Base-by-base conservation (phyloP, 2,888 invertebrate species). In the Argyresthia albistria region DNA sequence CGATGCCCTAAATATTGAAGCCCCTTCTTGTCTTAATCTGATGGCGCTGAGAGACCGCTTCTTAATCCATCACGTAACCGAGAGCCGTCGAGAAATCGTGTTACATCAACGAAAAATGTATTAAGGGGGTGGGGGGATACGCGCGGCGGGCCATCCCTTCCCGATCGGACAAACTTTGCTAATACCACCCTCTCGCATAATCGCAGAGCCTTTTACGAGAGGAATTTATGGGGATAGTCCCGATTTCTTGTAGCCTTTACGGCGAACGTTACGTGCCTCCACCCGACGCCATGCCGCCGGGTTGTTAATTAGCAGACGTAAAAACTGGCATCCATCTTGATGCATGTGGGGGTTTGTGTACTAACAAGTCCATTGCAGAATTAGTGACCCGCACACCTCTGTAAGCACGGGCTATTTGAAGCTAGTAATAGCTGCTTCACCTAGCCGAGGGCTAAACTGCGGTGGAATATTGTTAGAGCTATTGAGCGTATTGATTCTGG, bases 91-190 rank as follows among this genome's bases (percentile, higher is more conserved):
- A 82, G 86, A 88, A 88, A 88, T 87, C 87, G 87, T 86, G 88
- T 88, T 87, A 88, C 87, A 88, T 88, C 87, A 86, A 88, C 88
- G 88, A 88, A 88, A 88, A 88, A 88, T 88, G 86, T 88, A 88
- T 88, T 88, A 88, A 78, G 73, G 70, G 25, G 25, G n/a, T n/a
- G n/a, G 69, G 70, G 77, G 52, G 50, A 25, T 47, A 47, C 54
- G 42, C 52, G 42, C 54, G 54, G 14, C 37, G 39, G 15, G 49
- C 52, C 45, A 46, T 46, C 58, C 69, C 75, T 74, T 76, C 72
- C 64, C 74, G 73, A 86, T 86, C 86, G 84, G 84, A 83, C 86
- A 84, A 87, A 87, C 86, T 87, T 87, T 80, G 83, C 86, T 87
- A 87, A 87, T 86, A 87, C 87, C 86, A 87, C 87, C 86, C 86